Evolutionary conservation across 1,140 invertebrate genomes (phyloP).

Genomic region (Eufriesea mexicana): DNA sequence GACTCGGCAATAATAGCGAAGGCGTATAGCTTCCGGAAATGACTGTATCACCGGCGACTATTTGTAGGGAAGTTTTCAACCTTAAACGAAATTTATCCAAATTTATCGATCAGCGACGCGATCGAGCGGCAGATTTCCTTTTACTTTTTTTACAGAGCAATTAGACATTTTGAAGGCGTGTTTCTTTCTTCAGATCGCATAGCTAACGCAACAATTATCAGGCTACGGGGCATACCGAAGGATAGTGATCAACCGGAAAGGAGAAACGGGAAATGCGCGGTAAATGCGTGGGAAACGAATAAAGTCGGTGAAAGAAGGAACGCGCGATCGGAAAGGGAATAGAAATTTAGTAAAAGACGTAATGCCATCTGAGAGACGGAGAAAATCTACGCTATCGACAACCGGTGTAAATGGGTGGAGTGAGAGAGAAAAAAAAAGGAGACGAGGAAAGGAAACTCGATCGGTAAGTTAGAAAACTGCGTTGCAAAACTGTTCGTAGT

Average conservation of each 20-base stretch:
- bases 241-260: too few relatives aligned
- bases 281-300: too few relatives aligned
- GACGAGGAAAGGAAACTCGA: neutral
- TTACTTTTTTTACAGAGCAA: too few relatives aligned
- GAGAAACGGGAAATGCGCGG: too few relatives aligned
- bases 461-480: slow-evolving; percentile 20
- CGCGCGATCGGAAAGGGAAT: neutral
- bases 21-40: neutral
- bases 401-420: neutral
- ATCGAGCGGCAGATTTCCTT: neutral
- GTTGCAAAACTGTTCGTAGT: neutral
- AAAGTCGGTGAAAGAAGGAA: neutral
- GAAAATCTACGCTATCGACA: neutral
- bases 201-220: too few relatives aligned
- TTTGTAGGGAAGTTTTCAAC: too few relatives aligned
- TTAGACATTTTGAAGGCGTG: too few relatives aligned
- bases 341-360: neutral
- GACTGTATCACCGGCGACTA: neutral
- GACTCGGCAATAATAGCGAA: neutral
- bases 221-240: too few relatives aligned
- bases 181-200: too few relatives aligned
- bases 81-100: too few relatives aligned
- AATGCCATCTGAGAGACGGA: neutral
- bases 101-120: neutral
- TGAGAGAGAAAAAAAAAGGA: neutral